These are phyloP conservation scores for Pachyuromys duprasi DNA, from an alignment of 2,797 vertebrate genomes.

Conservation along the genomic window DNA sequence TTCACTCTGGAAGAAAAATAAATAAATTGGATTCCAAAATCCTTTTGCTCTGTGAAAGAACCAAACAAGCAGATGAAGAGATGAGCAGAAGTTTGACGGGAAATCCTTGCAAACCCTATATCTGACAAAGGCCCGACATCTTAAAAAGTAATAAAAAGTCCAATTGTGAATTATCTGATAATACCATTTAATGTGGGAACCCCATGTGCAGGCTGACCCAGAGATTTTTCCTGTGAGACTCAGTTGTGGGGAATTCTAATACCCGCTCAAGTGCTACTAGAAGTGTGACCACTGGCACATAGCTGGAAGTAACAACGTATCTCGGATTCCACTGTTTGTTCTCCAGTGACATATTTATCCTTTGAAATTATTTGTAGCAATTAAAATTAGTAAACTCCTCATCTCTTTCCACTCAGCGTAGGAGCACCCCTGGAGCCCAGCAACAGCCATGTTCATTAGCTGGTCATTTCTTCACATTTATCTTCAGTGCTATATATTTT, in stretches of 20 bases:
- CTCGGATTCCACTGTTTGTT: neutral
- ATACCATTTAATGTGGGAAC: neutral
- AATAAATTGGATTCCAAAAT: neutral
- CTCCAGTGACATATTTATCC: neutral
- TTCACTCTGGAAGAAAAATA: neutral
- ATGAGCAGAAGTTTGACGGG: neutral
- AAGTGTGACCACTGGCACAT: neutral
- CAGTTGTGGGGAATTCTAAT: neutral
- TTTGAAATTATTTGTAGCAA: neutral
- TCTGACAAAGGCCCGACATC: neutral
- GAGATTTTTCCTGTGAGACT: neutral
- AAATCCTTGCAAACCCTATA: neutral
- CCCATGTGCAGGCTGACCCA: neutral
- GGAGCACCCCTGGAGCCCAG: neutral
- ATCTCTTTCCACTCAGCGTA: neutral
- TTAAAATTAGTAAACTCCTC: neutral
- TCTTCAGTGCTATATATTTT: no score
- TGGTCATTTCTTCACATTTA: neutral
- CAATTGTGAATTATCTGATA: neutral
- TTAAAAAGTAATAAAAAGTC: neutral
- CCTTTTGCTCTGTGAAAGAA: neutral
- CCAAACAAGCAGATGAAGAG: neutral
- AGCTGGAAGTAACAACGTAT: neutral
- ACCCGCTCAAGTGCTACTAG: no score
- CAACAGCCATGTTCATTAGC: neutral